A percentile compares a stretch with the other conserved stretches of the same genome.
Evolutionary conservation across 2,888 invertebrate genomes (phyloP).

Genomic region (Scelioninae gen. 1): DNA sequence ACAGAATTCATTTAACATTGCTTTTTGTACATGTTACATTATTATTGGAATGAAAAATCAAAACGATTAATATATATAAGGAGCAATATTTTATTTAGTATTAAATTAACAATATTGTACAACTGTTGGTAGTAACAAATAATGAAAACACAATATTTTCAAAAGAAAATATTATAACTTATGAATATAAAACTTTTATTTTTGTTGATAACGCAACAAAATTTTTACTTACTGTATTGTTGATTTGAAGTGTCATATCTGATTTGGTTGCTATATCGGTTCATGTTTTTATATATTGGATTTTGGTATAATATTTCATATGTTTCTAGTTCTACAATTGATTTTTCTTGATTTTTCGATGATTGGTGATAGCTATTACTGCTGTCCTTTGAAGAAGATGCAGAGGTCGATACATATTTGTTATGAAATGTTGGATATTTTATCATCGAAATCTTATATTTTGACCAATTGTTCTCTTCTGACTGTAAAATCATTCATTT

Average conservation of each 20-base stretch:
- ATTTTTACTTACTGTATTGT: constrained; percentile 37
- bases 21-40: too few species aligned
- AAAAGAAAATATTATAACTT: background rate
- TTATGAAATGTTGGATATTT: constrained; percentile 75
- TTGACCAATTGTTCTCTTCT: constrained; percentile 46
- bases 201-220: constrained; percentile 32
- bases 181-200: constrained; percentile 31
- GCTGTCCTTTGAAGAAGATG: constrained; percentile 73
- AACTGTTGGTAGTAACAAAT: too few species aligned
- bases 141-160: too few species aligned
- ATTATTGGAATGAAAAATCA: too few species aligned
- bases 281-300: constrained; percentile 36
- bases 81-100: too few species aligned
- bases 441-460: constrained; percentile 73
- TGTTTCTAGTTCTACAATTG: constrained; percentile 61
- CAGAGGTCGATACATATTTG: constrained; percentile 74
- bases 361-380: constrained; percentile 74
- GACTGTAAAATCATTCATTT: constrained; percentile 43
- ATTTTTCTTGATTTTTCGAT: constrained; percentile 63
- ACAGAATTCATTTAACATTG: too few species aligned
- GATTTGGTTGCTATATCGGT: constrained; percentile 17
- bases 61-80: too few species aligned
- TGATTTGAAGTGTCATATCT: constrained; percentile 27
- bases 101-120: too few species aligned
- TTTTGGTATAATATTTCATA: constrained; percentile 59